Evolutionary conservation across 2,797 vertebrate genomes (phyloP).

Genomic region (Chrosomus eos): DNA sequence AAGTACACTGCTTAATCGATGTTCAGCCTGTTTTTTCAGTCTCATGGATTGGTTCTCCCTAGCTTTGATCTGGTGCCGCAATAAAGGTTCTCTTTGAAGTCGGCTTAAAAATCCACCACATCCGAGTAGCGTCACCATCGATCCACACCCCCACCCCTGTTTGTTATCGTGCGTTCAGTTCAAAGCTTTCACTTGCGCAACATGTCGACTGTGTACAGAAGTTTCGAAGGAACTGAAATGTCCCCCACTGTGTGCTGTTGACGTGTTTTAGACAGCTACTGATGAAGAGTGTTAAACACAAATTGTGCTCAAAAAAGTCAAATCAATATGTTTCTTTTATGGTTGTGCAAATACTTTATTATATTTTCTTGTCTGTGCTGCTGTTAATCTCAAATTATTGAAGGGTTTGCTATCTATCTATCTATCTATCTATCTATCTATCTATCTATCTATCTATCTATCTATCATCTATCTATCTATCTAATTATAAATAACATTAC

Average conservation of each 20-base stretch:
- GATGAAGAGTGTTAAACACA: conserved; percentile 29
- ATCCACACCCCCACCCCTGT: conserved; percentile 74
- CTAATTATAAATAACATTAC: not conserved
- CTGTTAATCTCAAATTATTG: not conserved
- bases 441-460: not conserved
- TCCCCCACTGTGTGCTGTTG: conserved; percentile 17
- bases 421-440: no score
- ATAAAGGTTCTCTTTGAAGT: conserved; percentile 81
- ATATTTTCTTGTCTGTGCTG: not conserved
- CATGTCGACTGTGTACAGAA: conserved; percentile 39
- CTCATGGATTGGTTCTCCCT: conserved; percentile 76
- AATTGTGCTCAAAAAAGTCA: conserved; percentile 40
- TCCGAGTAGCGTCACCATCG: conserved; percentile 80
- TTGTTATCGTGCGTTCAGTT: conserved; percentile 76
- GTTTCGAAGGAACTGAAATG: conserved; percentile 22
- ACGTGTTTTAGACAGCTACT: not conserved
- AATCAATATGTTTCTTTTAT: conserved; percentile 36
- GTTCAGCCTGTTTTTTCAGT: conserved; percentile 74
- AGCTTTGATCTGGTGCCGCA: conserved; percentile 79
- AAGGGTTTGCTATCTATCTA: not conserved
- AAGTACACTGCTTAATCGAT: conserved; percentile 75
- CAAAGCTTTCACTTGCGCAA: conserved; percentile 70
- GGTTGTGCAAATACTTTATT: not conserved
- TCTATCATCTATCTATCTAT: no score
- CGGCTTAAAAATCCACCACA: conserved; percentile 78